phyloP scores from a whole-genome alignment of 2,888 invertebrate species.

The Cerastis rubricosa region DNA sequence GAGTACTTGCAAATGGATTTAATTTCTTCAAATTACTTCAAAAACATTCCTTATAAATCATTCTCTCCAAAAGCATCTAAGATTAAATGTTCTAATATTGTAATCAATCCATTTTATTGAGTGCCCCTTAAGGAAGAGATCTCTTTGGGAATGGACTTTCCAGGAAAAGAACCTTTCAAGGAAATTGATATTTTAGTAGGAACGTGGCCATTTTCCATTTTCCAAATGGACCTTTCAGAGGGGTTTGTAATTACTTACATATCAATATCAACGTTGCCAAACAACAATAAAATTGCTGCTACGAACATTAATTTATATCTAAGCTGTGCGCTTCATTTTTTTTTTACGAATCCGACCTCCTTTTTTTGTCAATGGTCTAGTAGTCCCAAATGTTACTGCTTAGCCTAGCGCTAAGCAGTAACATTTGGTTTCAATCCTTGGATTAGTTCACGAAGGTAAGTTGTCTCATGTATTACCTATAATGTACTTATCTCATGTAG shows the following conservation, averaged over 20 bases:
- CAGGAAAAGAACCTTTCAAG: constrained; percentile 7
- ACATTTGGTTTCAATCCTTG: too few species aligned
- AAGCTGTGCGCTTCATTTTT: too few species aligned
- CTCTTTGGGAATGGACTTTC: neutral
- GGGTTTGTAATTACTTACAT: constrained; percentile 8
- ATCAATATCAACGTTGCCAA: neutral
- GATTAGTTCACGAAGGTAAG: too few species aligned
- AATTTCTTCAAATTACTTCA: neutral
- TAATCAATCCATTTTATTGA: constrained; percentile 28
- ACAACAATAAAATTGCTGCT: neutral
- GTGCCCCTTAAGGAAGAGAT: neutral
- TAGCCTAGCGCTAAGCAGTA: too few species aligned
- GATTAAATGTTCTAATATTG: neutral
- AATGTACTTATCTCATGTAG: too few species aligned
- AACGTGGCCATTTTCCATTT: too few species aligned
- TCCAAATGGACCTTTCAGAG: constrained; percentile 3
- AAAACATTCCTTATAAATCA: neutral
- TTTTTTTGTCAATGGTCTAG: too few species aligned
- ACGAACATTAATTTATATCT: neutral
- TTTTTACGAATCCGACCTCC: too few species aligned
- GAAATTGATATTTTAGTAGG: constrained; percentile 26
- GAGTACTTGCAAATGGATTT: neutral
- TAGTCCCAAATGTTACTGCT: too few species aligned
- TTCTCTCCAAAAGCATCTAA: neutral
- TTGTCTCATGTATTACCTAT: too few species aligned